These are phyloP conservation scores for Anoplophora glabripennis DNA, from an alignment of 1,140 invertebrate genomes.

Conservation along the genomic window DNA sequence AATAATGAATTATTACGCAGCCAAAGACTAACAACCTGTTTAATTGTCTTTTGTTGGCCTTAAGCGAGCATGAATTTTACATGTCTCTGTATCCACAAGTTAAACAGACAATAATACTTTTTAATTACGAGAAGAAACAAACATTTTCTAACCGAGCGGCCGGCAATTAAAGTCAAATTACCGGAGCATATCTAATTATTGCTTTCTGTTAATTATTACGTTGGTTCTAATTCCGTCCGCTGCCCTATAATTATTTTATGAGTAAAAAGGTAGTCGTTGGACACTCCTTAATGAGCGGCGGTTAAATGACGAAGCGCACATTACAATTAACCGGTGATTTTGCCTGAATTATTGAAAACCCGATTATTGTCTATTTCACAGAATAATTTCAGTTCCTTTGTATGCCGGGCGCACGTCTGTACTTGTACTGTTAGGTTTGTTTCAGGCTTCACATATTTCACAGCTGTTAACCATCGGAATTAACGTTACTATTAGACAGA, in stretches of 20 bases:
- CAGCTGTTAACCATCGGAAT: too few relatives aligned
- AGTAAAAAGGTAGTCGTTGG: not conserved
- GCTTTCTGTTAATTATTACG: not conserved
- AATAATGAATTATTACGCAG: too few relatives aligned
- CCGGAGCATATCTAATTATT: slow-evolving; percentile 4
- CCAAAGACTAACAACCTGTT: too few relatives aligned
- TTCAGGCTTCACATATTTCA: too few relatives aligned
- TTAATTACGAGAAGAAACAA: too few relatives aligned
- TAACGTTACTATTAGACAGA: too few relatives aligned
- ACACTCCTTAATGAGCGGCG: not conserved
- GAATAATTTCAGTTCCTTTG: not conserved
- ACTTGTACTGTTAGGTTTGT: too few relatives aligned
- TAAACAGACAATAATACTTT: too few relatives aligned
- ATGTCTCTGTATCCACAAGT: too few relatives aligned
- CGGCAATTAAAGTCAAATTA: not conserved
- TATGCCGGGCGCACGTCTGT: not conserved
- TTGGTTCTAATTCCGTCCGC: not conserved
- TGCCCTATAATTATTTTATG: not conserved
- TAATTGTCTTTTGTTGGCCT: too few relatives aligned
- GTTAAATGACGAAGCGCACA: not conserved
- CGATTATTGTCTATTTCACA: not conserved
- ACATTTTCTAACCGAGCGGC: not conserved
- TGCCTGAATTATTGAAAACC: not conserved
- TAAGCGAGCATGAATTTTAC: too few relatives aligned
- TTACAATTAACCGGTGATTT: not conserved